Evolutionary conservation across 1,140 invertebrate genomes (phyloP), one percentile per base, ranked within the genome.

Genomic region (Pseudomyrmex dendroicus): DNA sequence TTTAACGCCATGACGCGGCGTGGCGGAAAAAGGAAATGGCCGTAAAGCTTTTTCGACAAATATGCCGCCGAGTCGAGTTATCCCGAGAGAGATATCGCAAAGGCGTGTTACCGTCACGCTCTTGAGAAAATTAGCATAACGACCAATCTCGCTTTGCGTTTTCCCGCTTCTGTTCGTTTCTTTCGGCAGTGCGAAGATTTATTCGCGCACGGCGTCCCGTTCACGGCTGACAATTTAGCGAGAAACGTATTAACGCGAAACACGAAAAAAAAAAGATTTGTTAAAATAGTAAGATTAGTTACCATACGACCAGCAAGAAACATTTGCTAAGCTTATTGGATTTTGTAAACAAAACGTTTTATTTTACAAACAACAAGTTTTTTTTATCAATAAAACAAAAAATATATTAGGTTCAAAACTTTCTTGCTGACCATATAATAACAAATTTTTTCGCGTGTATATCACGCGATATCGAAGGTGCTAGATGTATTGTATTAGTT

Each of bases 1-100:
- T 80, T 80, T 80, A 35, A 80, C 76, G 76, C 54, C 44, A 70
- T 17, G 35, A 12, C 52, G 25, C 63, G 74, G 50, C 35, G 50
- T 78, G 74, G 52, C 64, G 76, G 76, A 78, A 78, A 70, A 80
- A 80, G 66, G 76, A 70, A 80, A 72, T 72, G 66, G 76, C 76
- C 76, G 76, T 70, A 72, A 72, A 80, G 54, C 68, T 80, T 80
- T 59, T 70, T 50, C 20, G 74, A 70, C 64, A 44, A 78, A 70
- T 78, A 64, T 25, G 63, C 74, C 74, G 63, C 64, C 64, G 52
- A 77, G 62, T 25, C 25, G 61, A 25, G 25, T 63, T 63, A 44
- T 63, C 22, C 48, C 52, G 76, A 67, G 76, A 12, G 54, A 64
- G 52, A 35, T 35, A 35, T 35, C 52, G 44, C 44, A 20, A 70